Evolutionary conservation across 2,888 invertebrate species (phyloP).

Genomic region (Carcina quercana): DNA sequence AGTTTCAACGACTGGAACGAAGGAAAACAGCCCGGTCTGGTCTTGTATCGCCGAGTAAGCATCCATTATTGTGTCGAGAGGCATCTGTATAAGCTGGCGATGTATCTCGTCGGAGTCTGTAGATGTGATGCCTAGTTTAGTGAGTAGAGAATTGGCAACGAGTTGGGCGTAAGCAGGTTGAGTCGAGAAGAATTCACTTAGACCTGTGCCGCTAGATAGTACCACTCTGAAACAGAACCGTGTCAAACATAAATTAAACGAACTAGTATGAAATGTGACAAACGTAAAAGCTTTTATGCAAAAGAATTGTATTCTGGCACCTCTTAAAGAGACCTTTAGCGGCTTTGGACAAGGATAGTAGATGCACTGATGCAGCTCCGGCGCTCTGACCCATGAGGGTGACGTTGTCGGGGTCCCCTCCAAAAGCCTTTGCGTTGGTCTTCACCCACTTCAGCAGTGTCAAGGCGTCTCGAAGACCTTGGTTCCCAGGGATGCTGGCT

Average conservation of each 20-base stretch:
- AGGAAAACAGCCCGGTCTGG: conserved; percentile 36
- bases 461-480: conserved; percentile 56
- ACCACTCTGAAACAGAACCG: conserved; percentile 43
- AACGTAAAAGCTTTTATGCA: no score
- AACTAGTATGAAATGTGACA: no score
- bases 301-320: no score
- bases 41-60: conserved; percentile 39
- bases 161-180: conserved; percentile 39
- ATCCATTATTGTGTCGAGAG: conserved; percentile 37
- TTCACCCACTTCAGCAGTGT: conserved; percentile 59
- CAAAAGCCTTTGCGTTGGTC: conserved; percentile 44
- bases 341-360: conserved; percentile 42
- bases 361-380: conserved; percentile 43
- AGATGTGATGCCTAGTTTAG: conserved; percentile 54
- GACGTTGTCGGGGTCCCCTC: conserved; percentile 52
- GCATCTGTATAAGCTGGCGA: conserved; percentile 32
- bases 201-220: conserved; percentile 49
- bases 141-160: conserved; percentile 33
- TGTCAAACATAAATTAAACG: no score
- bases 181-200: conserved; percentile 36
- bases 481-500: conserved; percentile 53
- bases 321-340: conserved; percentile 46
- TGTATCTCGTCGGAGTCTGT: conserved; percentile 41
- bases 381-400: conserved; percentile 63
- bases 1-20: conserved; percentile 50